phyloP scores from a whole-genome alignment of 2,113 vertebrate species.

The Chaetorhynchus papuensis region DNA sequence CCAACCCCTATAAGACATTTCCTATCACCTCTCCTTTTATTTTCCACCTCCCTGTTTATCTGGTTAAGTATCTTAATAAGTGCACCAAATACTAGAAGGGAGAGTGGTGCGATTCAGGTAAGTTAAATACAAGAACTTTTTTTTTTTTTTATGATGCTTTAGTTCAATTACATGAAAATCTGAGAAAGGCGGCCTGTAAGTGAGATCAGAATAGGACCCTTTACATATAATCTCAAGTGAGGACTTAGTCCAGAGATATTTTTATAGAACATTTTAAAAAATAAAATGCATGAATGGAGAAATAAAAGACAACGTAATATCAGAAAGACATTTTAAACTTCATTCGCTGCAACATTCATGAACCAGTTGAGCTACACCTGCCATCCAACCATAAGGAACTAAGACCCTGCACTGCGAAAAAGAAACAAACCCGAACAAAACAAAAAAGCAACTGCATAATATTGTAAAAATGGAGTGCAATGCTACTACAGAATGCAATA shows the following conservation, averaged over 20 bases:
- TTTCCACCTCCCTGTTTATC: slow-evolving; percentile 51
- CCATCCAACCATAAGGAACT: slow-evolving; percentile 69
- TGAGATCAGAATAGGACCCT: slow-evolving; percentile 68
- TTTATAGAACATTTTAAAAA: slow-evolving; percentile 67
- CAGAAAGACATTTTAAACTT: slow-evolving; percentile 69
- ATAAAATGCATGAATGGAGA: slow-evolving; percentile 65
- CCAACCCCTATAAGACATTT: slow-evolving; percentile 12
- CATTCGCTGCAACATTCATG: slow-evolving; percentile 70
- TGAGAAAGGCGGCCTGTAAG: slow-evolving; percentile 61
- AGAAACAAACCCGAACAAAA: slow-evolving; percentile 67
- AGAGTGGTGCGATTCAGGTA: slow-evolving; percentile 39
- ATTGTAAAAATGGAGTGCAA: slow-evolving; percentile 80
- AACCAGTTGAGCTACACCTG: slow-evolving; percentile 72
- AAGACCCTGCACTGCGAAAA: slow-evolving; percentile 71
- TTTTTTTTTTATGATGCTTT: slow-evolving; percentile 51
- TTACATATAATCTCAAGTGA: slow-evolving; percentile 65
- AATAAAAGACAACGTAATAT: slow-evolving; percentile 71
- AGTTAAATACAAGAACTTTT: slow-evolving; percentile 53
- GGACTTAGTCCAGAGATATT: slow-evolving; percentile 72
- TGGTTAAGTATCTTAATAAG: slow-evolving; percentile 48
- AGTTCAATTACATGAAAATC: slow-evolving; percentile 63
- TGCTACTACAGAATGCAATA: slow-evolving; percentile 78
- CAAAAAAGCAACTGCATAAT: slow-evolving; percentile 73
- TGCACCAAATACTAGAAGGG: slow-evolving; percentile 57
- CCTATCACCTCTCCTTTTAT: slow-evolving; percentile 25